Evolutionary conservation across 2,888 invertebrate genomes (phyloP), one percentile per base, ranked within the genome.

Genomic region (Cephus pulcher): DNA sequence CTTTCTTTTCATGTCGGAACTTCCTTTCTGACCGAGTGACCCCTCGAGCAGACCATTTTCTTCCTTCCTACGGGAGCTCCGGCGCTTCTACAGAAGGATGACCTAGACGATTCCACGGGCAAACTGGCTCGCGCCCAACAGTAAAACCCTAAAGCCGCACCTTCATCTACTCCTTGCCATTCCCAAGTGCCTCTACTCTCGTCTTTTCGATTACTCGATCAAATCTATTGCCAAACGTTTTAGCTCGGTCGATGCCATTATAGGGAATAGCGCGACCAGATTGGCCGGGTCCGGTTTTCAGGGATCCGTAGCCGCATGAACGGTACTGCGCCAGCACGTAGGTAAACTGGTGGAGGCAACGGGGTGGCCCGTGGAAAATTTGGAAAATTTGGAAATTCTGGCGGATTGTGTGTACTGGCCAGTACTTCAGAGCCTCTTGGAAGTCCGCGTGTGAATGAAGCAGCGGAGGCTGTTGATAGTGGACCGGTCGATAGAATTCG

Each of bases 401-500:
- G 9, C 9, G 56, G 2, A 2, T 56, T 23, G 56, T 56, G 23
- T 56, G 6, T 56, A 56, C 56, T 56, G 1, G 34, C 56, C 9
- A 56, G 23, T 23, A 23, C 23, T 56, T 56, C 2, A 9, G 56
- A 23, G 23, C 56, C 56, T 56, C 56, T 56, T 56, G 56, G 56
- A 56, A 56, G 56, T 34, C 71, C 32, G 79, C 80, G 82, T 80
- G 80, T 84, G 85, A 85, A 85, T 85, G 85, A 85, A 32, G 56
- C 56, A 23, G 2, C 56, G 56, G 56, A 56, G 71, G 33, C 84
- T 85, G 84, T 84, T 85, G 85, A 85, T 84, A 85, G 84, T 81
- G 80, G 82, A 82, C 82, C 81, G 86, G 81, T 86, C 86, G 83
- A 86, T 85, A 86, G 82, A 84, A 86, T 86, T 85, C 85, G 86